phyloP scores from a whole-genome alignment of 2,888 invertebrate genomes.

The Cheilosia grossa region DNA sequence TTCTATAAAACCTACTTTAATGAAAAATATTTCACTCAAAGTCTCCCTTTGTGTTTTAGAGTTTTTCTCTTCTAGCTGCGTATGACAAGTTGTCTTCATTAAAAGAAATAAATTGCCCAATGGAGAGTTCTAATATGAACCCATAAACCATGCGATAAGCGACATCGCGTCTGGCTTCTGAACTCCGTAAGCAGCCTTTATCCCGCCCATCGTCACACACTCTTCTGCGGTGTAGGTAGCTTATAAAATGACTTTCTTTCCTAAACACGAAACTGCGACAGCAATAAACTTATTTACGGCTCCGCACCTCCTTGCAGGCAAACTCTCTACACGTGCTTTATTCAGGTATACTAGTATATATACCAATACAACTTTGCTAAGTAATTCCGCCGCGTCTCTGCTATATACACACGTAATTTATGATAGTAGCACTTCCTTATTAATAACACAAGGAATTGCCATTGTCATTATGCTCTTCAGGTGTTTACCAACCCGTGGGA shows the following conservation, averaged over 20 bases:
- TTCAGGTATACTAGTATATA: background rate
- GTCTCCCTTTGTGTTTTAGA: conserved; percentile 51
- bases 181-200: conserved; percentile 62
- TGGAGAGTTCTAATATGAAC: conserved; percentile 73
- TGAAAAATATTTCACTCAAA: conserved; percentile 61
- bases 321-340: conserved; percentile 19
- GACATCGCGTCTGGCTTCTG: conserved; percentile 70
- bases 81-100: conserved; percentile 75
- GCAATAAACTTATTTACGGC: conserved; percentile 65
- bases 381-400: conserved; percentile 47
- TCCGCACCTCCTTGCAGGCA: background rate
- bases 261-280: conserved; percentile 37
- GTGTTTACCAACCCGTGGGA: conserved; percentile 49
- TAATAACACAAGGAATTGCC: conserved; percentile 72
- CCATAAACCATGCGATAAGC: conserved; percentile 72
- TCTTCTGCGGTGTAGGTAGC: conserved; percentile 2
- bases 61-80: conserved; percentile 58
- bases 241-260: conserved; percentile 44
- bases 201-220: conserved; percentile 27
- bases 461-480: conserved; percentile 71
- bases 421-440: conserved; percentile 74
- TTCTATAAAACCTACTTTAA: conserved; percentile 41
- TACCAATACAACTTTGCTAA: conserved; percentile 15
- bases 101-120: conserved; percentile 74
- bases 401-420: conserved; percentile 53